Conservation (phyloP, 2,113 vertebrate species). For the Anolis carolinensis region DNA sequence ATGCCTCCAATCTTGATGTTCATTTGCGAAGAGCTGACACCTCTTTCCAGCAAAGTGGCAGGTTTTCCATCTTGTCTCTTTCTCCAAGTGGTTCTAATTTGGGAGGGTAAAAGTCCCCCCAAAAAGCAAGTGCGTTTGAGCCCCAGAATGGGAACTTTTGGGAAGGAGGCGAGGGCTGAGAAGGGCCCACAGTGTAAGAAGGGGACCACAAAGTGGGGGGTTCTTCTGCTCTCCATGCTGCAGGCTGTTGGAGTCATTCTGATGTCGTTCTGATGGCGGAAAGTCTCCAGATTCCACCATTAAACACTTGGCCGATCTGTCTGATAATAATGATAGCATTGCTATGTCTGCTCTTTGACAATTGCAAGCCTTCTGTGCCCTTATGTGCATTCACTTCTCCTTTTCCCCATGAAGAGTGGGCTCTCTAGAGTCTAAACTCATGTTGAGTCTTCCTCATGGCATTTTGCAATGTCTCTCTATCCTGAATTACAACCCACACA, state of each 20-base stretch:
- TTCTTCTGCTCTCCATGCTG: constrained; percentile 70
- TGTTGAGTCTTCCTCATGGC: constrained; percentile 27
- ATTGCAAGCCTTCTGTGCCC: constrained; percentile 77
- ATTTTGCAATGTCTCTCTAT: constrained; percentile 22
- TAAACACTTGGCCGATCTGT: constrained; percentile 88
- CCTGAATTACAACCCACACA: constrained; percentile 4
- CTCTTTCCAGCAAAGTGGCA: constrained; percentile 22
- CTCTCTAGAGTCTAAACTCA: constrained; percentile 49
- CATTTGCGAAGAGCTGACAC: constrained; percentile 30
- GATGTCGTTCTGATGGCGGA: constrained; percentile 89
- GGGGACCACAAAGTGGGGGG: constrained; percentile 40
- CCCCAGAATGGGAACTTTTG: too few species aligned
- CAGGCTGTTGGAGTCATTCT: constrained; percentile 84
- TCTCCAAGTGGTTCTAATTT: constrained; percentile 27
- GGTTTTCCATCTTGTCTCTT: constrained; percentile 26
- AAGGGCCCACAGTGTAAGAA: constrained; percentile 45
- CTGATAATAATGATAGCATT: constrained; percentile 81
- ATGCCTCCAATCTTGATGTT: constrained; percentile 46
- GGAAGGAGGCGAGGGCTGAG: constrained; percentile 14
- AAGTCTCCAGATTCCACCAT: constrained; percentile 90
- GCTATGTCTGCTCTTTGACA: constrained; percentile 82
- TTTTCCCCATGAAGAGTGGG: constrained; percentile 58
- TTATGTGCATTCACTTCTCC: constrained; percentile 77
- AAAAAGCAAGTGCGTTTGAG: too few species aligned
- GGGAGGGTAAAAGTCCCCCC: neutral